Percentiles rank a stretch among this genome's conserved stretches.
Conservation (phyloP, 2,888 invertebrate genomes). For the Cacoxenus indagator region DNA sequence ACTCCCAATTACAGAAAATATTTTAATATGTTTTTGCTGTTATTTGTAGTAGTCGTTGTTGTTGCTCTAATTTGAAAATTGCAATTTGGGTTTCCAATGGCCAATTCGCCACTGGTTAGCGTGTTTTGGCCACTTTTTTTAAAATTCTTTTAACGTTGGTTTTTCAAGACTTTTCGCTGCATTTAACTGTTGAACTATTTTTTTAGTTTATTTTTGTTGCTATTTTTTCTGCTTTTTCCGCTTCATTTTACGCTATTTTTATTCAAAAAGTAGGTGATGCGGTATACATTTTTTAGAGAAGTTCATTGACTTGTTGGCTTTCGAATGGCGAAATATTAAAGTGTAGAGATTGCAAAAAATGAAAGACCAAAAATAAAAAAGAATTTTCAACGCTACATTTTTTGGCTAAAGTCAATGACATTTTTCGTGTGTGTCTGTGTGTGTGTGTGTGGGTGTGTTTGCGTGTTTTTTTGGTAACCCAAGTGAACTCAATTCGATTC, state of each 20-base stretch:
- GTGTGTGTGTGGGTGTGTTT: conserved; percentile 5
- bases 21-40: neutral
- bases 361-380: neutral
- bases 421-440: neutral
- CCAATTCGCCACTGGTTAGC: neutral
- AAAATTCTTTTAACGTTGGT: neutral
- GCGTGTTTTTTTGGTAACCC: neutral
- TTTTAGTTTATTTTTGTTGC: neutral
- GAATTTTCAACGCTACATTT: too few species aligned
- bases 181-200: conserved; percentile 11
- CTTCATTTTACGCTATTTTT: neutral
- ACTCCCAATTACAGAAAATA: neutral
- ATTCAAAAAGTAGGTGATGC: neutral
- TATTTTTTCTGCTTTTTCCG: neutral
- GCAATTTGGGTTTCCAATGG: conserved; percentile 2
- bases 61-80: conserved; percentile 8
- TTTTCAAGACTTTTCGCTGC: neutral
- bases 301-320: conserved; percentile 13
- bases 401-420: conserved; percentile 18
- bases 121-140: conserved; percentile 2
- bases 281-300: neutral
- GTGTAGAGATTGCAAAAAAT: conserved; percentile 9
- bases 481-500: neutral
- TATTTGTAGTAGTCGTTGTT: neutral
- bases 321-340: neutral